A percentile compares a stretch with the other conserved stretches of the same genome.
Conservation (phyloP, 64 coral and sea anemone genomes). For the Stichodactyla mertensii region DNA sequence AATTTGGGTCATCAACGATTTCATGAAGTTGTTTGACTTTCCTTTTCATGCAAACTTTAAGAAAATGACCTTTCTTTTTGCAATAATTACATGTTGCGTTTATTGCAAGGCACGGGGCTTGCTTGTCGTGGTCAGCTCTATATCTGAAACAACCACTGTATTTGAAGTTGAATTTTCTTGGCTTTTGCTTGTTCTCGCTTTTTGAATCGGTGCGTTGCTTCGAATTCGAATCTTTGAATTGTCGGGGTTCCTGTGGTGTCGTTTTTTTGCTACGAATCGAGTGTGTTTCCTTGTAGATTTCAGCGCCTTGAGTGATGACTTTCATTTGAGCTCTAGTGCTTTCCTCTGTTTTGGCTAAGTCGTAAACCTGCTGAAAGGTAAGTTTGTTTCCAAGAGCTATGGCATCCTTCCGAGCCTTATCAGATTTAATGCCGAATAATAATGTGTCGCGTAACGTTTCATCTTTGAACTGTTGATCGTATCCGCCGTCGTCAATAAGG, state of each 20-base stretch:
- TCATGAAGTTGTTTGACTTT: too few relatives aligned
- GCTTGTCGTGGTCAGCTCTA: too few relatives aligned
- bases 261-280: conserved; percentile 9
- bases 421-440: conserved; percentile 40
- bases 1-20: too few relatives aligned
- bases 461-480: conserved; percentile 28
- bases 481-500: conserved; percentile 29
- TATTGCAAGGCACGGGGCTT: too few relatives aligned
- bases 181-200: not conserved
- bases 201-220: not conserved
- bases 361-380: conserved; percentile 55
- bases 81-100: too few relatives aligned
- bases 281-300: not conserved
- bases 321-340: conserved; percentile 44
- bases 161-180: too few relatives aligned
- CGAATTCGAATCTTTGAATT: not conserved
- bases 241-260: not conserved
- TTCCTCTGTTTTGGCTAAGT: conserved; percentile 41
- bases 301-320: not conserved
- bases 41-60: too few relatives aligned
- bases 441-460: conserved; percentile 33
- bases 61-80: too few relatives aligned
- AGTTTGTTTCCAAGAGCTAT: conserved; percentile 54
- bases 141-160: too few relatives aligned
- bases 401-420: conserved; percentile 52